These are phyloP conservation scores for Potorous gilbertii DNA, from an alignment of 2,797 vertebrate species.

Conservation along the genomic window DNA sequence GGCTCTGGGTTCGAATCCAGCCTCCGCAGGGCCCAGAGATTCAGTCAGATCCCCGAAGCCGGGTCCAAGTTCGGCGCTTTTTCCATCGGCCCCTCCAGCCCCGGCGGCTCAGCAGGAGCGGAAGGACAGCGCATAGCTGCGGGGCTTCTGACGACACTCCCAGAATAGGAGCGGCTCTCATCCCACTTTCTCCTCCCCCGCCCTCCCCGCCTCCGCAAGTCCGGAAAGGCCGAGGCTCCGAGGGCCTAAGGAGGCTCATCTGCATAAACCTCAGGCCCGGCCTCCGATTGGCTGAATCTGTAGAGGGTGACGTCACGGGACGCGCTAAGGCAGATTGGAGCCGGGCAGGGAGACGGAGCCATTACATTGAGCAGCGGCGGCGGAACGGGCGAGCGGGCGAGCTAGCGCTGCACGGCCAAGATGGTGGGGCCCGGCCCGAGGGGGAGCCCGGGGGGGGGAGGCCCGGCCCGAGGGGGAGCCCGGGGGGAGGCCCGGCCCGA, in stretches of 20 bases:
- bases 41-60: not conserved
- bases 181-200: too few relatives aligned
- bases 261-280: not conserved
- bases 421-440: conserved; percentile 66
- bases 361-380: conserved; percentile 42
- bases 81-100: not conserved
- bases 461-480: not conserved
- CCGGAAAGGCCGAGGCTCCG: accelerated
- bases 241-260: not conserved
- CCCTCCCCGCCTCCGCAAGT: accelerated
- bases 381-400: not conserved
- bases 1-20: not conserved
- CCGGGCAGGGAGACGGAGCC: conserved; percentile 56
- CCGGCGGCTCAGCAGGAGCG: not conserved
- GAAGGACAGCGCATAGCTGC: not conserved
- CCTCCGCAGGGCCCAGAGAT: not conserved
- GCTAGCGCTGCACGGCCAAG: conserved; percentile 47
- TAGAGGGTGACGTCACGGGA: conserved; percentile 66
- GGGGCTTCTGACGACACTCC: too few relatives aligned
- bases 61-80: not conserved
- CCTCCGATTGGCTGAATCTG: conserved; percentile 53
- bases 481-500: not conserved
- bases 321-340: conserved; percentile 36
- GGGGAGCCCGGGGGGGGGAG: not conserved
- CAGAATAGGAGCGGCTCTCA: not conserved